A percentile compares a stretch with the other conserved stretches of the same genome.
These are phyloP conservation scores for Tipula confusa DNA, from an alignment of 2,888 invertebrate species.

Conservation along the genomic window DNA sequence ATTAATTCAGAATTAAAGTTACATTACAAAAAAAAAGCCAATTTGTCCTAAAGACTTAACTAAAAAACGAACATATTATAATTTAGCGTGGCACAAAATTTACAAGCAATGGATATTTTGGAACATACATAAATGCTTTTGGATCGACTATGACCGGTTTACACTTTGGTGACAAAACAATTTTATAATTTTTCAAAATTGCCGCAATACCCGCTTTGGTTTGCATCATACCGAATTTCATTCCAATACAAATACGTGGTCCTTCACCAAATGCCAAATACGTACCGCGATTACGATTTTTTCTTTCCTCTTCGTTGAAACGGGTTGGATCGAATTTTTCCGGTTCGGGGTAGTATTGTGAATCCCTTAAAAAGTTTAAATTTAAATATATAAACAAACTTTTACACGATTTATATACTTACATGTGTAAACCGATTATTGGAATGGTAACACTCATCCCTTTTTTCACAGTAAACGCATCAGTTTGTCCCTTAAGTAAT, in stretches of 20 bases:
- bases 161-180: slow-evolving; percentile 39
- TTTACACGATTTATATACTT: background rate
- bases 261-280: slow-evolving; percentile 44
- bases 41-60: too few relatives aligned
- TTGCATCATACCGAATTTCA: slow-evolving; percentile 39
- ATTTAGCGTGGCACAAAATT: slow-evolving; percentile 28
- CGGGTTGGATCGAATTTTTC: slow-evolving; percentile 48
- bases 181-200: slow-evolving; percentile 37
- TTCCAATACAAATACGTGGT: slow-evolving; percentile 41
- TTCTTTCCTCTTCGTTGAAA: slow-evolving; percentile 43
- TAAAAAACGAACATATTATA: too few relatives aligned
- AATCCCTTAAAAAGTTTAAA: slow-evolving; percentile 38
- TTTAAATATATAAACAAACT: background rate
- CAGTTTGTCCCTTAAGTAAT: background rate
- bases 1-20: too few relatives aligned
- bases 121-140: slow-evolving; percentile 33
- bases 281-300: slow-evolving; percentile 39
- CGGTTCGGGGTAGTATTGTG: slow-evolving; percentile 46
- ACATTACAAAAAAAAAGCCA: too few relatives aligned
- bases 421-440: slow-evolving; percentile 42
- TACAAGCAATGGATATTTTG: slow-evolving; percentile 29
- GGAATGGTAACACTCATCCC: slow-evolving; percentile 45
- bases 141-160: slow-evolving; percentile 39
- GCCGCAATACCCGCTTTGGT: slow-evolving; percentile 38
- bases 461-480: slow-evolving; percentile 38